Evolutionary conservation across 2,113 vertebrate species (phyloP), one percentile per base, ranked within the genome.

Genomic region (Tor tambroides): DNA sequence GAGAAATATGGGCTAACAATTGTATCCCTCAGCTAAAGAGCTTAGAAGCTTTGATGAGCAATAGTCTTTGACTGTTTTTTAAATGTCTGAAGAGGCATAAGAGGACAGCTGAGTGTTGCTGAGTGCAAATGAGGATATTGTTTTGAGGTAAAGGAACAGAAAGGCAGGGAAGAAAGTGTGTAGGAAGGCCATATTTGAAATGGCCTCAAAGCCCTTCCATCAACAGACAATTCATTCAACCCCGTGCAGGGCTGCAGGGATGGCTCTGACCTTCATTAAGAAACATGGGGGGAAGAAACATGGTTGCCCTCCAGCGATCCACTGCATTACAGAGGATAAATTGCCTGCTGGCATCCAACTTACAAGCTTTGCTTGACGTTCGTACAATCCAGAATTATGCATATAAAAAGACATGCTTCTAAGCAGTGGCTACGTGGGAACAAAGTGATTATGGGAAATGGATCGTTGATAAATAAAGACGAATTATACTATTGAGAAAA

Each of bases 111-210:
- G 32, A 41, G 30, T 12, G 61, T 15, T 41, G 9, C 8, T 28
- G 49, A 88, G 72, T 74, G 63, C 51, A 54, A 84, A 83, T 65
- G 54, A 80, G 46, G 38, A 65, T 54, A 72, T 69, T 35, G 56
- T 86, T 84, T 56, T 71, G 41, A 78, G 41, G 59, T 59, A 81
- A 81, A 54, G 61, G 43, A 26, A 84, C 30, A 54, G 23, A 59
- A 87, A 56, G 77, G 63, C 78, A 74, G 71, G 69, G 85, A 86
- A 92, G 90, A 89, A 89, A 67, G 88, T 67, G 49, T 35, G 49
- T 23, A 83, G 17, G 43, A 85, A 49, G 67, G 75, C 67, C 54
- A 32, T 80, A 43, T 86, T 84, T 63, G 51, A 21, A 41, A 67
- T 8, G 23, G n/a, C 51, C 80, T 85, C 43, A 61, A 89, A 89